These are phyloP conservation scores for Chlorops oryzae DNA, from an alignment of 1,140 invertebrate genomes.

Conservation along the genomic window DNA sequence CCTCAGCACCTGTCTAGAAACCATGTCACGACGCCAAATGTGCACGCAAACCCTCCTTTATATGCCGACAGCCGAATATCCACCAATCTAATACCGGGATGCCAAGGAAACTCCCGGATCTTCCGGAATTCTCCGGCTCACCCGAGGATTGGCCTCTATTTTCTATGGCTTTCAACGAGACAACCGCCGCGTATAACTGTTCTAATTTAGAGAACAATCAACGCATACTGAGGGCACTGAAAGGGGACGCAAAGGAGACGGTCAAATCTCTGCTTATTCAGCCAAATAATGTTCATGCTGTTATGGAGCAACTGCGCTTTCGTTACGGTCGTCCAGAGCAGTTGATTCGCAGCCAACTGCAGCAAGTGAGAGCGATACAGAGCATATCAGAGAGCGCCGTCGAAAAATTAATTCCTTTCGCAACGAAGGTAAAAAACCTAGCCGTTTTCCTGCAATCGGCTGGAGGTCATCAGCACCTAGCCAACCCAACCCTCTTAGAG, in stretches of 20 bases:
- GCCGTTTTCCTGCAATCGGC: conserved; percentile 1
- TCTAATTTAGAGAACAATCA: conserved; percentile 1
- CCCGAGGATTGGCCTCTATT: conserved; percentile 13
- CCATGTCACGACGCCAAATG: no score
- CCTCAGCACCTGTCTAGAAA: no score
- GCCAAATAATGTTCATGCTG: not conserved
- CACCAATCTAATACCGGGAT: no score
- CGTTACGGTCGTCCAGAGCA: conserved; percentile 3
- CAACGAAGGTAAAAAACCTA: conserved; percentile 7
- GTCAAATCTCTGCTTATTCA: conserved; percentile 1
- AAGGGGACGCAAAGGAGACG: conserved; percentile 2
- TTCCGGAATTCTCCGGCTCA: conserved; percentile 4
- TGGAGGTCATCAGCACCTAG: not conserved
- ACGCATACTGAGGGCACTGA: conserved; percentile 1
- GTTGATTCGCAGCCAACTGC: conserved; percentile 6
- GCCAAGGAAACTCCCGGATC: conserved; percentile 7
- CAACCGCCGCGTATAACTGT: conserved; percentile 5
- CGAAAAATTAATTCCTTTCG: conserved; percentile 7
- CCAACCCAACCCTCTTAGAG: conserved; percentile 5
- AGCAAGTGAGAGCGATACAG: not conserved
- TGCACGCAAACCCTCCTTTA: no score
- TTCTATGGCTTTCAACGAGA: conserved; percentile 3
- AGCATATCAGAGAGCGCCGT: not conserved
- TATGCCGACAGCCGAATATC: no score
- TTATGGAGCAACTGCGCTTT: conserved; percentile 4